These are phyloP conservation scores for Cotesia congregata DNA, from an alignment of 2,888 invertebrate species.

Conservation along the genomic window DNA sequence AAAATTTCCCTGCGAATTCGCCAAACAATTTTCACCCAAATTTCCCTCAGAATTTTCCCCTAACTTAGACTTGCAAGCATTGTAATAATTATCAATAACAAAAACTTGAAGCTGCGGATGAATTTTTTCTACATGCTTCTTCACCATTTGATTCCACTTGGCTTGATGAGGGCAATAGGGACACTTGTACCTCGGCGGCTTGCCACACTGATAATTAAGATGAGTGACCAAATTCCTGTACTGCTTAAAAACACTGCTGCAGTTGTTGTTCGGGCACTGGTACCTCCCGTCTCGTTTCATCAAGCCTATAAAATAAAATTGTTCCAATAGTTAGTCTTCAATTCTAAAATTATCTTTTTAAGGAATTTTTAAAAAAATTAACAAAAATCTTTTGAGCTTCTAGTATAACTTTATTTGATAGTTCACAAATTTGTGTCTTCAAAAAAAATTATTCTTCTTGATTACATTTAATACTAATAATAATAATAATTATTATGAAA, in stretches of 20 bases:
- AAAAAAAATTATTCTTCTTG: too few relatives aligned
- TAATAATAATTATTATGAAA: too few relatives aligned
- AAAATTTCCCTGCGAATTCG: not conserved
- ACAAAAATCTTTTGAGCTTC: too few relatives aligned
- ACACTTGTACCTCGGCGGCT: constrained; percentile 59
- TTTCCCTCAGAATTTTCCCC: not conserved
- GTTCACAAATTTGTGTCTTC: too few relatives aligned
- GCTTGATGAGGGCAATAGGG: constrained; percentile 57
- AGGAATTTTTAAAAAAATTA: too few relatives aligned
- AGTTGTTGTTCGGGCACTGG: constrained; percentile 1
- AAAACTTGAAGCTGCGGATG: not conserved
- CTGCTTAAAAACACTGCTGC: constrained; percentile 11
- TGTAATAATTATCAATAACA: not conserved
- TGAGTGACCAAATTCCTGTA: constrained; percentile 59
- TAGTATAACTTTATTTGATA: too few relatives aligned
- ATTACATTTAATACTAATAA: too few relatives aligned
- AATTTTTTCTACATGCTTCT: not conserved
- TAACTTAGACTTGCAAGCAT: not conserved
- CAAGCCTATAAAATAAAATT: too few relatives aligned
- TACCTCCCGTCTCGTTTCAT: not conserved
- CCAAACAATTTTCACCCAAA: too few relatives aligned
- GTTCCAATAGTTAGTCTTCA: too few relatives aligned
- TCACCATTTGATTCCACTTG: constrained; percentile 34
- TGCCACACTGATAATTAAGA: constrained; percentile 58
- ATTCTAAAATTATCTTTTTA: too few relatives aligned